phyloP scores from a whole-genome alignment of 2,888 invertebrate genomes.

The Zaprionus lineosus region DNA sequence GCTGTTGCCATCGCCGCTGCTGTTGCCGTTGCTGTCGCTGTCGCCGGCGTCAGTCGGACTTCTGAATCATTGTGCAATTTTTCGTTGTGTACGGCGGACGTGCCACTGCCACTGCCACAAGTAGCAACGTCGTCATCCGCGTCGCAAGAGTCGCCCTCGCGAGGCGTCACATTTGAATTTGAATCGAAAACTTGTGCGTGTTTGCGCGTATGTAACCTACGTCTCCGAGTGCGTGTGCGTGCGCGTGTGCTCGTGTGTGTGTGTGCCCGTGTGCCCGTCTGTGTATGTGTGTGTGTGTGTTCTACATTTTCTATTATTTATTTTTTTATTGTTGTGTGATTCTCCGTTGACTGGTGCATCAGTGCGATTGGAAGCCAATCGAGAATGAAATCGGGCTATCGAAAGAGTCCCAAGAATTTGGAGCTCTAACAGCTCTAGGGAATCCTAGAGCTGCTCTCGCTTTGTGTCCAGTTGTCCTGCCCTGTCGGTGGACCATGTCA shows the following conservation, averaged over 20 bases:
- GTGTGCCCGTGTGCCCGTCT: slow-evolving; percentile 1
- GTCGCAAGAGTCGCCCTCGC: slow-evolving; percentile 8
- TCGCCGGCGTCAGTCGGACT: slow-evolving; percentile 31
- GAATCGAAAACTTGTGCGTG: slow-evolving; percentile 16
- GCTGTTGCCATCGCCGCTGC: slow-evolving; percentile 1
- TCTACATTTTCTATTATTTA: slow-evolving; percentile 57
- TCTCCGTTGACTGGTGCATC: slow-evolving; percentile 9
- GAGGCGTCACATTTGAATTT: slow-evolving; percentile 11
- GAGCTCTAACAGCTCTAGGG: background rate
- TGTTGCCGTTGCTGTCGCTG: slow-evolving; percentile 20
- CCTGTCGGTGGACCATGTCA: slow-evolving; percentile 14
- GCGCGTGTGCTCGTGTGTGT: background rate
- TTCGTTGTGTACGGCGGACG: slow-evolving; percentile 65
- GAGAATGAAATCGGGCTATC: slow-evolving; percentile 20
- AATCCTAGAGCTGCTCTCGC: slow-evolving; percentile 17
- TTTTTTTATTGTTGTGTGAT: slow-evolving; percentile 33
- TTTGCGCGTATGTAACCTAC: too few species aligned
- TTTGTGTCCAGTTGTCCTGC: too few species aligned
- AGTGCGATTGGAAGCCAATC: background rate
- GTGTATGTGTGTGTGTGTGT: slow-evolving; percentile 30
- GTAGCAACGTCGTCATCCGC: slow-evolving; percentile 5
- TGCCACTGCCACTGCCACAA: slow-evolving; percentile 44
- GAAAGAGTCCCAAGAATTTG: background rate
- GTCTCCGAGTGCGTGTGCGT: background rate
- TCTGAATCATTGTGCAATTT: slow-evolving; percentile 75